Evolutionary conservation across 2,888 invertebrate genomes (phyloP).

Genomic region (Neocrepidodera transversa): DNA sequence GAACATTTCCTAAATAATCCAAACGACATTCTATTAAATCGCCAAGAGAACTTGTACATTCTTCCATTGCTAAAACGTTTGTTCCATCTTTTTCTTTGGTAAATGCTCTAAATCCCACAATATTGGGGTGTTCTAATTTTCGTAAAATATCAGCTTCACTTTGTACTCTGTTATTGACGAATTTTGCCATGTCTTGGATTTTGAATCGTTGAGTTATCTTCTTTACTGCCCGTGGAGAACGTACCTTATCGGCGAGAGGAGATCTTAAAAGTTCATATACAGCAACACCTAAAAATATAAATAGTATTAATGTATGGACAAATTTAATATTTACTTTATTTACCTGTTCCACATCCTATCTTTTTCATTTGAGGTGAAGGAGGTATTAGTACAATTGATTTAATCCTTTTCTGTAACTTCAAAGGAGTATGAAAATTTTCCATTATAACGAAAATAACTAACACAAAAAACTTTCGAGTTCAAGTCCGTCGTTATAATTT

Average conservation of each 20-base stretch:
- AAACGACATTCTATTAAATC: slow-evolving; percentile 74
- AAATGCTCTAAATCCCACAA: slow-evolving; percentile 76
- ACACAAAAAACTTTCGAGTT: too few species aligned
- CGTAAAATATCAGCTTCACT: slow-evolving; percentile 76
- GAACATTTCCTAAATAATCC: slow-evolving; percentile 63
- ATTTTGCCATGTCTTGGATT: slow-evolving; percentile 50
- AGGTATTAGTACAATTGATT: slow-evolving; percentile 63
- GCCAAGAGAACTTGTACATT: slow-evolving; percentile 74
- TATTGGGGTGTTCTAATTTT: slow-evolving; percentile 78
- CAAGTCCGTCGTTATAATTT: too few species aligned
- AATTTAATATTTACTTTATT: too few species aligned
- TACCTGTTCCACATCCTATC: slow-evolving; percentile 82
- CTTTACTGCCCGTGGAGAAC: slow-evolving; percentile 90
- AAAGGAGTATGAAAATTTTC: slow-evolving; percentile 61
- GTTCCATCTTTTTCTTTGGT: slow-evolving; percentile 63
- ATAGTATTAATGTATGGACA: too few species aligned
- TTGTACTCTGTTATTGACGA: slow-evolving; percentile 65
- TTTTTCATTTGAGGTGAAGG: slow-evolving; percentile 76
- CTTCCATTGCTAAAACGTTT: slow-evolving; percentile 80
- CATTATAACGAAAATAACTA: too few species aligned
- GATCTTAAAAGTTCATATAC: slow-evolving; percentile 80
- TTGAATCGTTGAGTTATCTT: slow-evolving; percentile 50
- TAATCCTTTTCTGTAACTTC: slow-evolving; percentile 51
- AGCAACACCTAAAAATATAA: slow-evolving; percentile 65
- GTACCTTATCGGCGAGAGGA: slow-evolving; percentile 69